A percentile compares a stretch with the other conserved stretches of the same genome.
Conservation (phyloP, 2,797 vertebrate species). For the Melanotaenia maccullochi region DNA sequence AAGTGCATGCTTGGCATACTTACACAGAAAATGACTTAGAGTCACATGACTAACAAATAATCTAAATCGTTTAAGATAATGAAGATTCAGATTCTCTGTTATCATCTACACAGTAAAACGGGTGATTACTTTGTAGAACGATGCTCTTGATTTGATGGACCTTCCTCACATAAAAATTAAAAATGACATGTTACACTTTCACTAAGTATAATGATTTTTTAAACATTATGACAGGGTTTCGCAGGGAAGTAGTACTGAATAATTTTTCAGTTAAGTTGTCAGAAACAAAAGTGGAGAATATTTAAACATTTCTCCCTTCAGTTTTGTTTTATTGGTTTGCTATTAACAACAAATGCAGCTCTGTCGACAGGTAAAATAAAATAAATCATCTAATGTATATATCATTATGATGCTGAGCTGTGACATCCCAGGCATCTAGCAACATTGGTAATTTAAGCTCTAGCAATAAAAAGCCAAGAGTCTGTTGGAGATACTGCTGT, state of each 20-base stretch:
- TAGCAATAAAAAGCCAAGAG: not conserved
- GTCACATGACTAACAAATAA: not conserved
- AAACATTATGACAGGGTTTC: too few species aligned
- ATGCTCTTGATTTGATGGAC: not conserved
- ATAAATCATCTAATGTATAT: not conserved
- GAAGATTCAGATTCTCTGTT: not conserved
- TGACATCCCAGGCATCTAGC: not conserved
- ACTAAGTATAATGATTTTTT: not conserved
- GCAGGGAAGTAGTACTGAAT: too few species aligned
- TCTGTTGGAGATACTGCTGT: not conserved
- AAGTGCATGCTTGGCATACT: not conserved
- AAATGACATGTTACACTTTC: not conserved
- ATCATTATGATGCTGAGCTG: not conserved
- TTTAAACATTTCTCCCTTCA: not conserved
- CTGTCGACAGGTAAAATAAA: not conserved
- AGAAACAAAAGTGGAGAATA: not conserved
- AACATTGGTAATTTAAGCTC: not conserved
- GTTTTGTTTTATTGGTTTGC: not conserved
- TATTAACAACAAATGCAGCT: not conserved
- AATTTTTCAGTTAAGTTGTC: too few species aligned
- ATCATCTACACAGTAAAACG: not conserved
- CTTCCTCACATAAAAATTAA: not conserved
- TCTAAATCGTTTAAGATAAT: constrained; percentile 9
- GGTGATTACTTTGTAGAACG: not conserved
- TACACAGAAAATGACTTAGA: not conserved